Percentiles rank a stretch among this genome's conserved stretches.
phyloP scores from a whole-genome alignment of 2,113 vertebrate species.

The Pelodiscus sinensis region DNA sequence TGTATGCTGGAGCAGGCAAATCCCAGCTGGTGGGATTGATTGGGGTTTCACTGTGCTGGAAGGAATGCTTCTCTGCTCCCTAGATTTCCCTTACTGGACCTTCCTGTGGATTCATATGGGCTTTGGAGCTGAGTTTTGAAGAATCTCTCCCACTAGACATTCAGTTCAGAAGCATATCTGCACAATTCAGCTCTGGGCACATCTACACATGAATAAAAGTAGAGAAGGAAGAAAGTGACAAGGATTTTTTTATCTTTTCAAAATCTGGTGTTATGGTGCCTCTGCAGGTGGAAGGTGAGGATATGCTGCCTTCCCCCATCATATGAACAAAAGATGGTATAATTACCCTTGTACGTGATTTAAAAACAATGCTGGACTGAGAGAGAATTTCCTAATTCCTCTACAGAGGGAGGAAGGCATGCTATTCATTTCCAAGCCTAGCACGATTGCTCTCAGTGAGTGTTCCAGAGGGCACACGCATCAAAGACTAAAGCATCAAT shows the following conservation, averaged over 20 bases:
- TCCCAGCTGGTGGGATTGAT: neutral
- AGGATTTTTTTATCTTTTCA: neutral
- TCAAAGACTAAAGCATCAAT: conserved; percentile 8
- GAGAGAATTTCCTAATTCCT: neutral
- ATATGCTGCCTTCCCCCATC: neutral
- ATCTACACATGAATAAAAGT: neutral
- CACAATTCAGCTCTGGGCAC: neutral
- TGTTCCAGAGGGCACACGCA: neutral
- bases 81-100: neutral
- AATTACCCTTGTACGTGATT: neutral
- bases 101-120: neutral
- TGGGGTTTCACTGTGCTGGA: neutral
- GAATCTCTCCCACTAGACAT: neutral
- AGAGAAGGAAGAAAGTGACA: neutral
- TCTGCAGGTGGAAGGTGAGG: neutral
- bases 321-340: neutral
- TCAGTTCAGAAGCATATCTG: neutral
- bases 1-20: neutral
- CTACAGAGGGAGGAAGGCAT: neutral
- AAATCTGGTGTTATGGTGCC: neutral
- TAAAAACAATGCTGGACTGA: neutral
- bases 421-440: neutral
- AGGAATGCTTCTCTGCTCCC: neutral
- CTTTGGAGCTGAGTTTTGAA: neutral
- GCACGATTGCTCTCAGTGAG: neutral